Evolutionary conservation across 1,140 invertebrate genomes (phyloP).

Genomic region (Drosophila carrolli): DNA sequence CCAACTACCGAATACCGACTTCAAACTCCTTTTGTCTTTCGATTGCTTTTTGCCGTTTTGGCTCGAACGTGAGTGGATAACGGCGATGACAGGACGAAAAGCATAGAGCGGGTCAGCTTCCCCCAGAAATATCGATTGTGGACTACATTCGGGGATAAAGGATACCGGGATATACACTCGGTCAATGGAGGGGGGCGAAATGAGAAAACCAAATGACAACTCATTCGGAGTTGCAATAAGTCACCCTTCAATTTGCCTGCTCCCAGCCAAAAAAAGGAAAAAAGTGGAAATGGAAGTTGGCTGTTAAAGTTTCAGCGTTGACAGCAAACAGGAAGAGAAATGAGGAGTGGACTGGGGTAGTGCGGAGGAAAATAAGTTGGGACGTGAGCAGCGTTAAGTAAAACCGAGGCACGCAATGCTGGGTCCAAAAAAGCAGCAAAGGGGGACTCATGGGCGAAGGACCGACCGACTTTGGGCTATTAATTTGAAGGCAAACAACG

Average conservation of each 20-base stretch:
- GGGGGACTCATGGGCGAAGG: constrained; percentile 8
- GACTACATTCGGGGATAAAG: constrained; percentile 31
- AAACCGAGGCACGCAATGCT: constrained; percentile 70
- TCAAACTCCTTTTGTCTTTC: constrained; percentile 25
- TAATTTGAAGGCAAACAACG: constrained; percentile 58
- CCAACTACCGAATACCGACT: not conserved
- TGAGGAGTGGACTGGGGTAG: constrained; percentile 17
- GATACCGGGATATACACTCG: constrained; percentile 5
- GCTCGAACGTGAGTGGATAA: constrained; percentile 49
- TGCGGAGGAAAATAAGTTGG: constrained; percentile 38
- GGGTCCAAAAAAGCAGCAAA: constrained; percentile 12
- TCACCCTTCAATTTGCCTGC: constrained; percentile 70
- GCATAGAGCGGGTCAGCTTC: constrained; percentile 23
- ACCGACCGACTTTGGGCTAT: constrained; percentile 39
- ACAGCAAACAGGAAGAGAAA: constrained; percentile 51
- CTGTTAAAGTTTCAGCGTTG: constrained; percentile 61
- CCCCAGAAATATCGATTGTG: constrained; percentile 40
- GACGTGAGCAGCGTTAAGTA: constrained; percentile 75
- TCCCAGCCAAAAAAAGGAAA: constrained; percentile 7
- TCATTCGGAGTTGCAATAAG: constrained; percentile 72
- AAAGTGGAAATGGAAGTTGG: constrained; percentile 45
- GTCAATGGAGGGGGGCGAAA: constrained; percentile 6
- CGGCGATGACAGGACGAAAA: constrained; percentile 33
- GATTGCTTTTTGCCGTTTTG: constrained; percentile 41
- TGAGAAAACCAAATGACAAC: constrained; percentile 62